A percentile compares a stretch with the other conserved stretches of the same genome.
These are phyloP conservation scores for Caradrina clavipalpis DNA, from an alignment of 2,888 invertebrate genomes.

Conservation along the genomic window DNA sequence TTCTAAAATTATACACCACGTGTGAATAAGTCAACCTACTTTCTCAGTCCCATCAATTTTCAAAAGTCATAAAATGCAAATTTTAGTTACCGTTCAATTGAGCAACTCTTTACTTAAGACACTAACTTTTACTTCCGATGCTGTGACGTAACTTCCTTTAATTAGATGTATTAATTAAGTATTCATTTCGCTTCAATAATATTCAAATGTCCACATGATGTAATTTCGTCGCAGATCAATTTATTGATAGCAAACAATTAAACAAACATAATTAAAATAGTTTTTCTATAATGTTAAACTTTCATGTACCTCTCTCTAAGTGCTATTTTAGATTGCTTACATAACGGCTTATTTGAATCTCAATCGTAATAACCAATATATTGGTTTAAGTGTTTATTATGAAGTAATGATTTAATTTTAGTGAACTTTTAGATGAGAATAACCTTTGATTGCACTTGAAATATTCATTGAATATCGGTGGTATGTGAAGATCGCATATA, in stretches of 20 bases:
- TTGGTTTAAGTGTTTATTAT: not conserved
- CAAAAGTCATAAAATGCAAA: conserved; percentile 25
- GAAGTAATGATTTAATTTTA: conserved; percentile 14
- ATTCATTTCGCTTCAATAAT: conserved; percentile 42
- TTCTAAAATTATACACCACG: conserved; percentile 6
- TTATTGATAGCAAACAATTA: conserved; percentile 36
- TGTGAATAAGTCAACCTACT: conserved; percentile 29
- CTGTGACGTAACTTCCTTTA: conserved; percentile 47
- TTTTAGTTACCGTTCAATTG: conserved; percentile 9
- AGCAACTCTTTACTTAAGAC: conserved; percentile 29
- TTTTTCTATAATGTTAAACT: not conserved
- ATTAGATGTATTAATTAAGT: conserved; percentile 44
- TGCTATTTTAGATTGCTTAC: conserved; percentile 10
- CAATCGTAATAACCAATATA: not conserved
- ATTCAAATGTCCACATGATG: conserved; percentile 40
- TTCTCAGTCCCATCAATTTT: conserved; percentile 35
- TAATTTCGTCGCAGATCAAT: conserved; percentile 47
- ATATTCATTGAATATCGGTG: conserved; percentile 20
- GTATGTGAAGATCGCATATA: not conserved
- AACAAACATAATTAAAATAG: conserved; percentile 11
- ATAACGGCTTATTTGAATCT: not conserved
- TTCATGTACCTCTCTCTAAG: not conserved
- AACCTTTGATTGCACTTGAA: conserved; percentile 4
- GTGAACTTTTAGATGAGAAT: conserved; percentile 12
- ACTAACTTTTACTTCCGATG: conserved; percentile 58